A percentile compares a stretch with the other conserved stretches of the same genome.
phyloP scores from a whole-genome alignment of 2,797 vertebrate genomes.

The Lacerta agilis region DNA sequence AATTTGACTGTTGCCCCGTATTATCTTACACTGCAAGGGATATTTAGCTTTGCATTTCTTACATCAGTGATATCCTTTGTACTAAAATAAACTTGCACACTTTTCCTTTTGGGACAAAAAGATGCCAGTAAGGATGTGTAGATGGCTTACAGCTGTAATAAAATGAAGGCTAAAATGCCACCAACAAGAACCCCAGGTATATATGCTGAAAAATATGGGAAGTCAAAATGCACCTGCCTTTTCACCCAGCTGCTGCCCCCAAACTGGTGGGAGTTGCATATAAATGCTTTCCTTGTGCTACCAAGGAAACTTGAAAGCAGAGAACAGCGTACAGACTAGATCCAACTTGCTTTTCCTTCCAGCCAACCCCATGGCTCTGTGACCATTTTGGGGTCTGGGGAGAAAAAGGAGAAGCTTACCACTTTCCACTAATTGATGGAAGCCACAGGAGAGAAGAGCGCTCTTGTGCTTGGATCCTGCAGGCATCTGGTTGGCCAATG shows the following conservation, averaged over 20 bases:
- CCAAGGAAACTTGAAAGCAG: not conserved
- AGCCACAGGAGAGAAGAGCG: too few relatives aligned
- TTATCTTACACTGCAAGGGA: not conserved
- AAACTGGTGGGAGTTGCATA: not conserved
- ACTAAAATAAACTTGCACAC: not conserved
- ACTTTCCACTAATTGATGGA: too few relatives aligned
- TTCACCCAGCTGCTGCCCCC: too few relatives aligned
- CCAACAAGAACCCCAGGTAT: not conserved
- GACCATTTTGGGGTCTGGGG: not conserved
- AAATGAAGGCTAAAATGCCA: not conserved
- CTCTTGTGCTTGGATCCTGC: too few relatives aligned
- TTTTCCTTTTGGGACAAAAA: not conserved
- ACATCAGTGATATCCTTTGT: not conserved
- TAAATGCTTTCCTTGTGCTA: not conserved
- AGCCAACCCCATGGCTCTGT: not conserved
- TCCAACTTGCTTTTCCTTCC: not conserved
- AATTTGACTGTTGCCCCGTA: slow-evolving; percentile 2
- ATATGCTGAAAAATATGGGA: not conserved
- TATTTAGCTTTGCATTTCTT: not conserved
- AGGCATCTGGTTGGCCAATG: too few relatives aligned
- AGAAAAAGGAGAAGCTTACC: not conserved
- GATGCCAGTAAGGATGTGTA: too few relatives aligned
- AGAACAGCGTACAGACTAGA: not conserved
- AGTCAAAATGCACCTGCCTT: not conserved
- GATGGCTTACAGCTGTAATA: too few relatives aligned